phyloP scores from a whole-genome alignment of 2,888 invertebrate species.

The Chloroclystis v-ata region DNA sequence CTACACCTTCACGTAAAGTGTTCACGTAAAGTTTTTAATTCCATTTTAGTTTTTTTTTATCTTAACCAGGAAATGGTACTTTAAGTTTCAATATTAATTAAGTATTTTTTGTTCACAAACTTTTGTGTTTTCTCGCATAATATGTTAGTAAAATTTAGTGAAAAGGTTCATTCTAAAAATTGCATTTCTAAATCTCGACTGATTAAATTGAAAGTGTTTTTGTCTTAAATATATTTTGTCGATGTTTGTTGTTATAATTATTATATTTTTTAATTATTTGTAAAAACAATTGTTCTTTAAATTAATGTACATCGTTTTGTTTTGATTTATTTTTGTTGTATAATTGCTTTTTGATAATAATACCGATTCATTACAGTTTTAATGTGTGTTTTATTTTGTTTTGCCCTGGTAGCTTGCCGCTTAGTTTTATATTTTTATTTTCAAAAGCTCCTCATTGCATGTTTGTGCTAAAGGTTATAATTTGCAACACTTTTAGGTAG shows the following conservation, averaged over 20 bases:
- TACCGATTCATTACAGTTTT: conserved; percentile 85
- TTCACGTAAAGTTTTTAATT: conserved; percentile 35
- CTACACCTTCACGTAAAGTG: conserved; percentile 51
- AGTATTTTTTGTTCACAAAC: conserved; percentile 30
- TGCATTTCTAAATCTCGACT: conserved; percentile 77
- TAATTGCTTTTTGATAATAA: conserved; percentile 86
- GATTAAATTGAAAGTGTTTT: conserved; percentile 75
- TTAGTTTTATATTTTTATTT: conserved; percentile 42
- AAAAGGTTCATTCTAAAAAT: conserved; percentile 69
- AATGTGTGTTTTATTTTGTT: conserved; percentile 80
- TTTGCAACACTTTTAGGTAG: not conserved
- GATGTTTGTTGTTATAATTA: conserved; percentile 80
- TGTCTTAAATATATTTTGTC: conserved; percentile 79
- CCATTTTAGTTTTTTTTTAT: conserved; percentile 49
- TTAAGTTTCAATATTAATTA: conserved; percentile 52
- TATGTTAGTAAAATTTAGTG: conserved; percentile 62
- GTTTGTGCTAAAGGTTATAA: conserved; percentile 65
- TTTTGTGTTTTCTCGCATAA: conserved; percentile 66
- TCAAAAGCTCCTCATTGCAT: conserved; percentile 40
- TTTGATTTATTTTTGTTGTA: conserved; percentile 86
- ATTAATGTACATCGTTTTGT: conserved; percentile 87
- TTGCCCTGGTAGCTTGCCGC: conserved; percentile 64
- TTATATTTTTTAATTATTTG: conserved; percentile 82
- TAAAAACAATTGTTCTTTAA: conserved; percentile 86
- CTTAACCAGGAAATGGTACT: conserved; percentile 54